Conservation (phyloP, 2,113 vertebrate genomes). For the Pygoscelis adeliae region DNA sequence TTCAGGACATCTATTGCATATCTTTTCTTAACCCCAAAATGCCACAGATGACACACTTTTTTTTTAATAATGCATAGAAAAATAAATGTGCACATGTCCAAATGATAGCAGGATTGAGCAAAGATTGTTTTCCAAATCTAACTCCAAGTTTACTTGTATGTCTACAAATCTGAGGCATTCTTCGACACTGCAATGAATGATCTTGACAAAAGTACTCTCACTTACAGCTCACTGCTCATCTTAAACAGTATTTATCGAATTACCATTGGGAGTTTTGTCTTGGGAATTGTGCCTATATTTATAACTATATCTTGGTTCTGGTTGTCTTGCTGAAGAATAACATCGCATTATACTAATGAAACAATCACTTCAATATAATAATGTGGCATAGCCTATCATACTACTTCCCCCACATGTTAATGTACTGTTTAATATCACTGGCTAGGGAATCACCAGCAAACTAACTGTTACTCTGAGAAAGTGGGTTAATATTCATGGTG, state of each 20-base stretch:
- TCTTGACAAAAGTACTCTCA: background rate
- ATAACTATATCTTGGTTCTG: background rate
- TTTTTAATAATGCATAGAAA: background rate
- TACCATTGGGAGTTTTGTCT: background rate
- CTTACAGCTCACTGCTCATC: background rate
- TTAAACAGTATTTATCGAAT: background rate
- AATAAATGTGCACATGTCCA: background rate
- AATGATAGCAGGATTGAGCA: background rate
- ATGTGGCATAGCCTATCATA: background rate
- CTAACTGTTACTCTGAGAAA: background rate
- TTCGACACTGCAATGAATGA: background rate
- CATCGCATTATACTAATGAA: background rate
- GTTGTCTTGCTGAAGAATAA: background rate
- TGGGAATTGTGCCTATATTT: background rate
- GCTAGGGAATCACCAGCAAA: background rate
- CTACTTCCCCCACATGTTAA: background rate
- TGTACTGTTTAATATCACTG: background rate
- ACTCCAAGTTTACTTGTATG: background rate
- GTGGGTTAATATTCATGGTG: slow-evolving; percentile 6
- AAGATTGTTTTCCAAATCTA: background rate
- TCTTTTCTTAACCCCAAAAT: background rate
- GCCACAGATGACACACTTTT: background rate
- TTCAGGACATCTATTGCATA: background rate
- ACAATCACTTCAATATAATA: background rate
- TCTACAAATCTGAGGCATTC: background rate